These are phyloP conservation scores for Scomberomorus guttatus DNA, from an alignment of 2,797 vertebrate genomes.

Conservation along the genomic window DNA sequence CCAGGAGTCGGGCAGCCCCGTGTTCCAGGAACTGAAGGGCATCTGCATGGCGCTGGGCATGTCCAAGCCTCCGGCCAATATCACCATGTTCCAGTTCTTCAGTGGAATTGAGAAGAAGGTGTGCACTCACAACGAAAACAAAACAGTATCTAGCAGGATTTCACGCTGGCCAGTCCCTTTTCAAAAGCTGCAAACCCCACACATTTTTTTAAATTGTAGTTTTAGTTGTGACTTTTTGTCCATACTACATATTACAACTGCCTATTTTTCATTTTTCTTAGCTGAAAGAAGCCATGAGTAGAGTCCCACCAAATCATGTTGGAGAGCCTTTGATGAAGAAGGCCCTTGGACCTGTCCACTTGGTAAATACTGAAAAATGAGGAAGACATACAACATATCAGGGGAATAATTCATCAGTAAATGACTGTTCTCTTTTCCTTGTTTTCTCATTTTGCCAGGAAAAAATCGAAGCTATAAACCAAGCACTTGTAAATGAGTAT, in stretches of 20 bases:
- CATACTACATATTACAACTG: not conserved
- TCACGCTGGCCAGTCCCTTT: not conserved
- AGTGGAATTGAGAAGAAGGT: slow-evolving; percentile 99
- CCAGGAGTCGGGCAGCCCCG: slow-evolving; percentile 90
- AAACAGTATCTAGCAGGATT: not conserved
- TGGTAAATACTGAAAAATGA: slow-evolving; percentile 84
- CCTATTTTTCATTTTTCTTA: slow-evolving; percentile 58
- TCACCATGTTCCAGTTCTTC: slow-evolving; percentile 99
- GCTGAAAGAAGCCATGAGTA: slow-evolving; percentile 95
- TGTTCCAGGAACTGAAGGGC: slow-evolving; percentile 95
- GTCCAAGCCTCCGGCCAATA: slow-evolving; percentile 98
- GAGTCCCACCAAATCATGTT: slow-evolving; percentile 91
- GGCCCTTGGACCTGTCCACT: slow-evolving; percentile 93
- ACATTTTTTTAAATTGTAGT: not conserved
- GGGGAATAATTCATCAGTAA: not conserved
- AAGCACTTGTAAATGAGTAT: slow-evolving; percentile 96
- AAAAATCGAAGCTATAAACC: slow-evolving; percentile 97
- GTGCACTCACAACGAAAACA: not conserved
- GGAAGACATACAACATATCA: not conserved
- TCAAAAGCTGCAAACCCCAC: not conserved
- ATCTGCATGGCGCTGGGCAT: slow-evolving; percentile 97
- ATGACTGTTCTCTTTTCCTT: not conserved
- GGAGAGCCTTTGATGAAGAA: slow-evolving; percentile 94
- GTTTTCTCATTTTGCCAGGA: slow-evolving; percentile 84
- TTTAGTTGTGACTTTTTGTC: not conserved